Base-by-base conservation (phyloP, 1,140 invertebrate species). In the Neodiprion pinetum region DNA sequence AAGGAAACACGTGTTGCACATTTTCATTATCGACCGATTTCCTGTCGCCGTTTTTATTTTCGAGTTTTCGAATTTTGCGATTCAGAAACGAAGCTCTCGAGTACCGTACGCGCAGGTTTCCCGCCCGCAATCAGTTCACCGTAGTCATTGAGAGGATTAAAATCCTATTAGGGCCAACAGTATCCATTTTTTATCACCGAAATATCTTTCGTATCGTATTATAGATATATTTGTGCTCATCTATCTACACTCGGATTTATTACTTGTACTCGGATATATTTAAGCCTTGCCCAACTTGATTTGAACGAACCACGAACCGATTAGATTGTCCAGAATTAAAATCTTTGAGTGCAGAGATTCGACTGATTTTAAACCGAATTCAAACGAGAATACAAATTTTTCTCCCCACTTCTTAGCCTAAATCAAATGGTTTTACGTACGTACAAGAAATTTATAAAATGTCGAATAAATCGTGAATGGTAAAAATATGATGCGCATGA, bases 1-100 rank as follows among this genome's bases (percentile, higher is more conserved):
- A 28, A 48, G 67, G 66, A 72, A 21, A 28, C 47, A n/a, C 23
- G 66, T 61, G 50, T 53, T 17, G 61, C 53, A 72, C 1, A 69
- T n/a, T 69, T 69, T 12, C 7, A 0, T 69, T 69, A 12, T 21
- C 8, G 21, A 0, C 47, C n/a, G 49, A 1, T 48, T 23, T 70
- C 21, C 49, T 4, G 1, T 21, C 40, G 47, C 8, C 10, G 7
- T 47, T 50, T 50, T 48, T 49, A 71, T 49, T 21, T 49, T 49
- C 5, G 28, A 40, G 28, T 40, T 40, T 40, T 21, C 17, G 17
- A 40, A 40, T 40, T 40, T 40, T 5, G 28, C 28, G 28, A 40
- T 40, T 40, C 28, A 5, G 28, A 40, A 40, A 40, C 28, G 28
- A 40, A 40, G 5, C 28, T 40, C 28, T 40, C 5, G 28, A 40